A percentile compares a stretch with the other conserved stretches of the same genome.
These are phyloP conservation scores for Actinemys pallida DNA, from an alignment of 2,113 vertebrate genomes.

Conservation along the genomic window DNA sequence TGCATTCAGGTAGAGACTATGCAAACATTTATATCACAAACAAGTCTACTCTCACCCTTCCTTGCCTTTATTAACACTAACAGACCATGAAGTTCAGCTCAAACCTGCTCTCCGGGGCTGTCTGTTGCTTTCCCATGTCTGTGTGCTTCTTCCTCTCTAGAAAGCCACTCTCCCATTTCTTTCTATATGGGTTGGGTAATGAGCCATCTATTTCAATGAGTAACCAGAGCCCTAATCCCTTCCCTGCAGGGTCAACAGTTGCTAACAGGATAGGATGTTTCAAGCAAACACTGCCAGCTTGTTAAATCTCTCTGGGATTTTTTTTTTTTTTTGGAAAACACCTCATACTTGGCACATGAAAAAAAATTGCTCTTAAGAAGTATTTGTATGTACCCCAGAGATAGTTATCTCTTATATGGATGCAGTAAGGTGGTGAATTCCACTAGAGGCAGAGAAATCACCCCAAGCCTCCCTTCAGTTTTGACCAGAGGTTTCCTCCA, in stretches of 20 bases:
- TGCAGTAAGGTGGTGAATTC: conserved; percentile 19
- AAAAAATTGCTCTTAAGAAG: neutral
- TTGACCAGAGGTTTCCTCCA: neutral
- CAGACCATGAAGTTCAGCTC: neutral
- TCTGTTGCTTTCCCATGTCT: neutral
- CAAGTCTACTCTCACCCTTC: neutral
- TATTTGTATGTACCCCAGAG: neutral
- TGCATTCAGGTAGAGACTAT: neutral
- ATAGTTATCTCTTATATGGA: neutral
- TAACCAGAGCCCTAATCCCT: conserved; percentile 37
- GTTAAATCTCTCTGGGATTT: conserved; percentile 31
- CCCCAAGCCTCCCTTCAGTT: neutral
- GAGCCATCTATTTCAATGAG: conserved; percentile 44
- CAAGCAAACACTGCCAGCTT: conserved; percentile 49
- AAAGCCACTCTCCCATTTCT: neutral
- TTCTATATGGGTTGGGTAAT: neutral
- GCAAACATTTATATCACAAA: neutral
- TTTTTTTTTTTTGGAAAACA: conserved; percentile 68
- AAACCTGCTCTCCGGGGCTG: neutral
- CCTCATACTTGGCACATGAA: conserved; percentile 50
- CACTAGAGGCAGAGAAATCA: conserved; percentile 20
- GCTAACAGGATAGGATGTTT: conserved; percentile 53
- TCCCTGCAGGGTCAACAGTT: conserved; percentile 41
- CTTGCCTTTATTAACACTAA: neutral
- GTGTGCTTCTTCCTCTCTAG: conserved; percentile 10